Percentiles rank a stretch among this genome's conserved stretches.
Conservation (phyloP, 1,140 invertebrate species). For the Eriosoma lanigerum region DNA sequence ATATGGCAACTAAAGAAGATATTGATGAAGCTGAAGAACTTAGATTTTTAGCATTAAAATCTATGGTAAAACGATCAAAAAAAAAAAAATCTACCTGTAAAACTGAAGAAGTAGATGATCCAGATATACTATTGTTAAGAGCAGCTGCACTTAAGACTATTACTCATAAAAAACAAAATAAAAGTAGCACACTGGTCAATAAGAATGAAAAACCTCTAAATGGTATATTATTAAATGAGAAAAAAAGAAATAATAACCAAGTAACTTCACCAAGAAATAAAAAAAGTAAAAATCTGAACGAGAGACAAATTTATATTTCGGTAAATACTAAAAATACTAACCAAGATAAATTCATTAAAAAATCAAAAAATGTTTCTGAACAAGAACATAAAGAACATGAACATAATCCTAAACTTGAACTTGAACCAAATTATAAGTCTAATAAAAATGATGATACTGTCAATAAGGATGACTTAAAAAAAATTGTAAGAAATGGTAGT, state of each 20-base stretch:
- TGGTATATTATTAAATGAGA: not conserved
- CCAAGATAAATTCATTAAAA: not conserved
- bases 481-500: conserved; percentile 43
- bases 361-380: not conserved
- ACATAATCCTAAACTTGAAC: not conserved
- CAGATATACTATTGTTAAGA: conserved; percentile 34
- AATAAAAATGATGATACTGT: not conserved
- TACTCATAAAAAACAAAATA: not conserved
- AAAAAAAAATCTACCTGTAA: not conserved
- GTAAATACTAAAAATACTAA: not conserved
- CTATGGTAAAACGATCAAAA: conserved; percentile 13
- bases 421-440: too few relatives aligned
- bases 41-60: conserved; percentile 32
- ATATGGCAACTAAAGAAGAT: conserved; percentile 28
- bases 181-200: not conserved
- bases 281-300: not conserved
- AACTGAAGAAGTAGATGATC: not conserved
- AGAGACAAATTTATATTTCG: not conserved
- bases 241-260: not conserved
- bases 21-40: conserved; percentile 43
- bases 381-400: not conserved
- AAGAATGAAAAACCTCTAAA: not conserved
- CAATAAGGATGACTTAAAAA: not conserved
- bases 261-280: not conserved
- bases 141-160: conserved; percentile 35